Evolutionary conservation across 2,888 invertebrate genomes (phyloP).

Genomic region (Macaria notata): DNA sequence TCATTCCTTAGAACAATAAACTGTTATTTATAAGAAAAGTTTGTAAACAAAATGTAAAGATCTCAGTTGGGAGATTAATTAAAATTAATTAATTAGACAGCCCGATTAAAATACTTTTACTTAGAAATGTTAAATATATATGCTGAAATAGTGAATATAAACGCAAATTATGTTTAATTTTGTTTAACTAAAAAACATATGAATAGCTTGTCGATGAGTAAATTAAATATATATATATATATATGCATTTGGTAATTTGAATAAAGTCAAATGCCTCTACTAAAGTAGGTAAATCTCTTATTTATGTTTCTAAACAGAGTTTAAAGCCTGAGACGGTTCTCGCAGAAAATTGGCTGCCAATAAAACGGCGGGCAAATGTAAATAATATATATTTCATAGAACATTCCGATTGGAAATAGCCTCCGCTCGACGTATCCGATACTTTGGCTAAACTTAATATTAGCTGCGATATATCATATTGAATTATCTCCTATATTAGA

Average conservation of each 20-base stretch:
- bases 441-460: slow-evolving; percentile 25
- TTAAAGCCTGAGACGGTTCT: slow-evolving; percentile 2
- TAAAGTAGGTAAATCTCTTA: not conserved
- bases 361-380: slow-evolving; percentile 20
- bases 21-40: slow-evolving; percentile 43
- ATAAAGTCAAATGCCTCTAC: too few species aligned
- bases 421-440: slow-evolving; percentile 14
- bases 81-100: slow-evolving; percentile 39
- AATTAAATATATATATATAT: too few species aligned
- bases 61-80: slow-evolving; percentile 36
- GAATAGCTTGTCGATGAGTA: too few species aligned
- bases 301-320: slow-evolving; percentile 7
- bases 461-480: slow-evolving; percentile 7
- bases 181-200: too few species aligned
- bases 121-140: slow-evolving; percentile 2
- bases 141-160: not conserved
- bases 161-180: too few species aligned
- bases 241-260: too few species aligned
- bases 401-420: slow-evolving; percentile 18
- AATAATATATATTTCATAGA: slow-evolving; percentile 24
- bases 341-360: slow-evolving; percentile 21
- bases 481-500: too few species aligned
- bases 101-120: slow-evolving; percentile 34
- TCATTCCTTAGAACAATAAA: slow-evolving; percentile 39
- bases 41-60: slow-evolving; percentile 38